Evolutionary conservation across 2,888 invertebrate genomes (phyloP).

Genomic region (Rutpela maculata): DNA sequence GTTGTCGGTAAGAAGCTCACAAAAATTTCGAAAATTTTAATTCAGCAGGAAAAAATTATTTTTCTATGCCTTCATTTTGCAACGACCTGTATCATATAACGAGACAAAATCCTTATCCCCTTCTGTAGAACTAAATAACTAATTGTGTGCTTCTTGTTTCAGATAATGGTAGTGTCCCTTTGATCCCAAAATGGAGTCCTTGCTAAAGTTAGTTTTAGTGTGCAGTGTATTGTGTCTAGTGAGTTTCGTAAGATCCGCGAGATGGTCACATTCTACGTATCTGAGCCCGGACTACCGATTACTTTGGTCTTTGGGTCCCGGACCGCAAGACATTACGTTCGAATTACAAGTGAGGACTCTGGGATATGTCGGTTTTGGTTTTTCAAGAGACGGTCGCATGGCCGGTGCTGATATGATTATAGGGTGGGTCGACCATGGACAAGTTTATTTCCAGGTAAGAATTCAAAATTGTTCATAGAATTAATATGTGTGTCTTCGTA

Average conservation of each 20-base stretch:
- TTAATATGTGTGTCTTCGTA: too few species aligned
- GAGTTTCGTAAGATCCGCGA: conserved; percentile 69
- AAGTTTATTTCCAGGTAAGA: conserved; percentile 89
- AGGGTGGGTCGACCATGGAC: conserved; percentile 91
- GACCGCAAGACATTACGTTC: conserved; percentile 85
- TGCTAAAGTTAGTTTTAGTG: conserved; percentile 60
- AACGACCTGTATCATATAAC: neutral
- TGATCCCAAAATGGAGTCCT: conserved; percentile 55
- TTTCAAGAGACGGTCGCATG: conserved; percentile 87
- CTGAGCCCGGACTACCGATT: conserved; percentile 77
- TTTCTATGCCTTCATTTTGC: too few species aligned
- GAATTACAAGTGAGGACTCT: conserved; percentile 88
- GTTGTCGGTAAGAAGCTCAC: too few species aligned
- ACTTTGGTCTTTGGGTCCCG: conserved; percentile 85
- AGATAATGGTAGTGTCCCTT: conserved; percentile 57
- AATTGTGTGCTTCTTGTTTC: conserved; percentile 54
- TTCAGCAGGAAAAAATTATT: too few species aligned
- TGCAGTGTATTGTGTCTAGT: conserved; percentile 65
- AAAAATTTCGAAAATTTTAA: too few species aligned
- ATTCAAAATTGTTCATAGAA: neutral
- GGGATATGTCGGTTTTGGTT: conserved; percentile 92
- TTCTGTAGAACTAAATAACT: neutral
- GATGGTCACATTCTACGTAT: conserved; percentile 76
- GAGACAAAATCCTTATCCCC: neutral
- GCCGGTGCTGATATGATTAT: conserved; percentile 91